Evolutionary conservation across 1,140 invertebrate genomes (phyloP).

Genomic region (Ceratoteleas bidentatus): DNA sequence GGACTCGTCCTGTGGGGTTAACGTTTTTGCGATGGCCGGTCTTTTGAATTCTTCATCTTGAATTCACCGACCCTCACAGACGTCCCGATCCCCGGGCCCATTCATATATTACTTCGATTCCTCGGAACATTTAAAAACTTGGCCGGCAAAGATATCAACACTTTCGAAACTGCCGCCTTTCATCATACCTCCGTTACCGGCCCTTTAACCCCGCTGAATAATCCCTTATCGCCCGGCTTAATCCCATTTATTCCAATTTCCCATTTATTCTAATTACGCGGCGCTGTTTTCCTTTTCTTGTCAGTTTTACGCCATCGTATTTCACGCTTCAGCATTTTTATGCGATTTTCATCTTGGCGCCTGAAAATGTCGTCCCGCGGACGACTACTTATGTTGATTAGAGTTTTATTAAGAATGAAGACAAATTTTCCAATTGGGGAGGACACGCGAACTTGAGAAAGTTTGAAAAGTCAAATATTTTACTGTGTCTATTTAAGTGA

Average conservation of each 20-base stretch:
- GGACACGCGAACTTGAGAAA: no score
- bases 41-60: no score
- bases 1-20: no score
- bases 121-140: no score
- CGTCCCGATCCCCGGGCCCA: no score
- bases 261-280: conserved; percentile 44
- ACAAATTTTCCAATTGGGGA: no score
- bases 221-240: conserved; percentile 42
- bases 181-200: conserved; percentile 24
- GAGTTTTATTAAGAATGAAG: conserved; percentile 14
- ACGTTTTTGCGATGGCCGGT: no score
- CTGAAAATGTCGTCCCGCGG: conserved; percentile 3
- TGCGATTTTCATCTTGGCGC: conserved; percentile 15
- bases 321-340: conserved; percentile 25
- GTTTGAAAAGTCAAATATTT: no score
- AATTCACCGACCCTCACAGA: no score
- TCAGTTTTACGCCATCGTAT: conserved; percentile 27
- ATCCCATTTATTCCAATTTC: conserved; percentile 39
- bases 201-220: conserved; percentile 37
- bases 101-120: neutral
- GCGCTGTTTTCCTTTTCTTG: conserved; percentile 38
- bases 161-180: conserved; percentile 32
- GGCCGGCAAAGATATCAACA: no score
- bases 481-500: no score
- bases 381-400: conserved; percentile 20